phyloP scores from a whole-genome alignment of 2,113 vertebrate species.

The Thoracochromis brauschi region DNA sequence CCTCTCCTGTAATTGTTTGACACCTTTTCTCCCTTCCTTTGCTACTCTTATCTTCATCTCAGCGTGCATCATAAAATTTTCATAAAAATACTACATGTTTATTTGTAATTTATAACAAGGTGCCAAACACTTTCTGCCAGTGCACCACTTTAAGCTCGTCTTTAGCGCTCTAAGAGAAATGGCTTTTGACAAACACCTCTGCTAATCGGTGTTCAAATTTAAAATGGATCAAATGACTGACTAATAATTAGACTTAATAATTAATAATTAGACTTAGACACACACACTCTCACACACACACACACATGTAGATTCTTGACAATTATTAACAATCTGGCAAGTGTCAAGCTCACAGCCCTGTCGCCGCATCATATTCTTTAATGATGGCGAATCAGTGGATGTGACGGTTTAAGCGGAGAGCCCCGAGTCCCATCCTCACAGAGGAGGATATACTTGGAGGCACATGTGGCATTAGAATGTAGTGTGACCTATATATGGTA shows the following conservation, averaged over 20 bases:
- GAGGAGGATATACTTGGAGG: conserved; percentile 55
- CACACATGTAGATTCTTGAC: conserved; percentile 18
- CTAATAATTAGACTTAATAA: conserved; percentile 9
- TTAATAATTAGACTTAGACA: not conserved
- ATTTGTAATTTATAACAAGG: conserved; percentile 14
- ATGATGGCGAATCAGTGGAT: conserved; percentile 59
- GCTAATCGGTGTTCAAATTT: conserved; percentile 15
- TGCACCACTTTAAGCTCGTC: not conserved
- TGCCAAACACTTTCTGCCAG: not conserved
- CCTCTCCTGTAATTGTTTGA: conserved; percentile 21
- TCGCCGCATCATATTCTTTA: conserved; percentile 48
- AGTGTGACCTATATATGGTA: conserved; percentile 66
- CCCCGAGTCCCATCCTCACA: conserved; percentile 55
- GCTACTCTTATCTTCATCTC: conserved; percentile 1
- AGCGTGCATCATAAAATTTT: conserved; percentile 20
- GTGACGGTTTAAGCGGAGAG: conserved; percentile 49
- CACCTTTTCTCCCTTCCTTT: not conserved
- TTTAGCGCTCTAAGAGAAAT: not conserved
- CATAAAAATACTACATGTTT: conserved; percentile 11
- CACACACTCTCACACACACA: not conserved
- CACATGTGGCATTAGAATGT: conserved; percentile 59
- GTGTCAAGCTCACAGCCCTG: conserved; percentile 25
- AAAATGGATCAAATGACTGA: conserved; percentile 25
- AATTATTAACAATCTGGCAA: conserved; percentile 46
- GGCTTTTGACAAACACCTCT: conserved; percentile 10